A percentile compares a stretch with the other conserved stretches of the same genome.
Conservation (phyloP, 2,797 vertebrate species). For the Distichodus sexfasciatus region DNA sequence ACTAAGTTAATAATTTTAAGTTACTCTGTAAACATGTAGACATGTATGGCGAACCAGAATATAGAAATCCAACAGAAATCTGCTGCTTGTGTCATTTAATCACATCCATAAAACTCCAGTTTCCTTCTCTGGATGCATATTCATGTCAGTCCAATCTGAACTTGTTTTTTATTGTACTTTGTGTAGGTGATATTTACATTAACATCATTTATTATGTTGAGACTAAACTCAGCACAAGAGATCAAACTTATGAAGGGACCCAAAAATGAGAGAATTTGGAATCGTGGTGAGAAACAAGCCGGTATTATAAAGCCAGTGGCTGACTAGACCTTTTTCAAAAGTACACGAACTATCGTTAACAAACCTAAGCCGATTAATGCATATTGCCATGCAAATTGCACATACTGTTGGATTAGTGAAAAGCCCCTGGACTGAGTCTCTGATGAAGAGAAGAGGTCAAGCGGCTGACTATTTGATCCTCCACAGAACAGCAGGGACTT, state of each 20-base stretch:
- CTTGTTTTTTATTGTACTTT: not conserved
- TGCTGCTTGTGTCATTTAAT: not conserved
- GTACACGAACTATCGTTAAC: constrained; percentile 13
- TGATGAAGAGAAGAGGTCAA: constrained; percentile 8
- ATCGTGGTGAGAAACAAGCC: not conserved
- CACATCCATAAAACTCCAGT: not conserved
- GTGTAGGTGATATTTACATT: too few relatives aligned
- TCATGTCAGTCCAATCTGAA: not conserved
- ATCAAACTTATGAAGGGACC: not conserved
- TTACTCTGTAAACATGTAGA: not conserved
- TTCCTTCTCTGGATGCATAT: not conserved
- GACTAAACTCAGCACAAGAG: not conserved
- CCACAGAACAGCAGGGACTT: constrained; percentile 9
- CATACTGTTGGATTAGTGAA: constrained; percentile 8
- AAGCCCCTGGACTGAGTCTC: constrained; percentile 17
- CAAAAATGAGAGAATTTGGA: not conserved
- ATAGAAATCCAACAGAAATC: not conserved
- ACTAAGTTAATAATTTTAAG: too few relatives aligned
- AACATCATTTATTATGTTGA: constrained; percentile 12
- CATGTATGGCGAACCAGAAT: not conserved
- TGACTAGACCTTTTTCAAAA: not conserved
- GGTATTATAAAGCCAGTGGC: not conserved
- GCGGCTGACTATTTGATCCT: constrained; percentile 27
- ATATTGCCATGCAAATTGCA: not conserved
- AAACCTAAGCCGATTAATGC: constrained; percentile 12